A percentile compares a stretch with the other conserved stretches of the same genome.
phyloP scores from a whole-genome alignment of 2,888 invertebrate genomes.

The Nebria salina region DNA sequence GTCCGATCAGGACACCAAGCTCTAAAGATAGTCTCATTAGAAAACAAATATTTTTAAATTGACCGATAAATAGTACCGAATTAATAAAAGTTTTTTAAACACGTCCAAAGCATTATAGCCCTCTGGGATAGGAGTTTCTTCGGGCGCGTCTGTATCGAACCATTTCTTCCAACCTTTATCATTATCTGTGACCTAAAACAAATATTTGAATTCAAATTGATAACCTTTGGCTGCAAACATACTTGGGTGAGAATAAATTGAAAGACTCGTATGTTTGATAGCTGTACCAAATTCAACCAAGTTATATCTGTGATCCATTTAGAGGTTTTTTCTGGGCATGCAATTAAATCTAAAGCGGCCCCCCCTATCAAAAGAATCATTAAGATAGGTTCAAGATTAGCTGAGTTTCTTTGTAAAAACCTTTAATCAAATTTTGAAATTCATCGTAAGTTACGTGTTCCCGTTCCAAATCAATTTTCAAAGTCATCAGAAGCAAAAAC shows the following conservation, averaged over 20 bases:
- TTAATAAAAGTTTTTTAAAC: slow-evolving; percentile 79
- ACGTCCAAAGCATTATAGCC: slow-evolving; percentile 79
- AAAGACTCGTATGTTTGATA: slow-evolving; percentile 74
- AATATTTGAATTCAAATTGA: not conserved
- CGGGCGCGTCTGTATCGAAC: slow-evolving; percentile 88
- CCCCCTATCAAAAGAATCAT: slow-evolving; percentile 68
- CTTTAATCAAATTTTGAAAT: slow-evolving; percentile 84
- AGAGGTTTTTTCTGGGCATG: slow-evolving; percentile 80
- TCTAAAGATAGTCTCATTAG: slow-evolving; percentile 55
- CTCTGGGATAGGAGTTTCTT: slow-evolving; percentile 83
- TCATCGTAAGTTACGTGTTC: slow-evolving; percentile 78
- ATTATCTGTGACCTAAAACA: slow-evolving; percentile 61
- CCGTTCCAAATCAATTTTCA: slow-evolving; percentile 83
- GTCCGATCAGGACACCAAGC: slow-evolving; percentile 89
- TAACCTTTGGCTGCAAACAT: slow-evolving; percentile 43
- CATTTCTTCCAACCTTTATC: slow-evolving; percentile 66
- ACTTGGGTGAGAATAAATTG: slow-evolving; percentile 75
- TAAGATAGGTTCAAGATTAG: not conserved
- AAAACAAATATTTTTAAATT: not conserved
- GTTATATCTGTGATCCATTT: slow-evolving; percentile 88
- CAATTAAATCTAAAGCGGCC: slow-evolving; percentile 85
- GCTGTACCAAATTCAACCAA: slow-evolving; percentile 86
- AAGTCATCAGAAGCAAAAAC: slow-evolving; percentile 80
- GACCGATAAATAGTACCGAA: slow-evolving; percentile 57
- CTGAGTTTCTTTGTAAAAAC: slow-evolving; percentile 52